phyloP scores from a whole-genome alignment of 2,888 invertebrate species.

The Laspeyria flexula region DNA sequence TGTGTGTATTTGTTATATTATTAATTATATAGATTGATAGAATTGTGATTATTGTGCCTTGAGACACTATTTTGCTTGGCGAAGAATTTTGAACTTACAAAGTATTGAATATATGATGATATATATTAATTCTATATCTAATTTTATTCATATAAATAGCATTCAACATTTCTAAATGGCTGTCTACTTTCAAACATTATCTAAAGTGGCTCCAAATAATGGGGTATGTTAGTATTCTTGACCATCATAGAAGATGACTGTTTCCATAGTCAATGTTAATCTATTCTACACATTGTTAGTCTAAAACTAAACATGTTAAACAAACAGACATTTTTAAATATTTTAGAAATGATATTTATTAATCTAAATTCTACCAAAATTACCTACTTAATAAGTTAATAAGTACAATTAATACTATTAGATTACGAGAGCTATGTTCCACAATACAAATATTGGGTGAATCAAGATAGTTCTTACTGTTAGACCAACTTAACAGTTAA shows the following conservation, averaged over 20 bases:
- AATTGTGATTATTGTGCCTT: slow-evolving; percentile 66
- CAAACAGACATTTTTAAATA: slow-evolving; percentile 84
- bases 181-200: slow-evolving; percentile 68
- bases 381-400: slow-evolving; percentile 78
- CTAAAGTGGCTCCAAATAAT: slow-evolving; percentile 65
- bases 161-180: slow-evolving; percentile 67
- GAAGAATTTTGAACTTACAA: slow-evolving; percentile 66
- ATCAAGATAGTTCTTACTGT: slow-evolving; percentile 64
- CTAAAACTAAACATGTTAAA: slow-evolving; percentile 86
- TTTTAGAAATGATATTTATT: slow-evolving; percentile 84
- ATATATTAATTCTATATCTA: slow-evolving; percentile 59
- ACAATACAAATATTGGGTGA: slow-evolving; percentile 61
- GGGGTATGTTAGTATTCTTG: slow-evolving; percentile 77
- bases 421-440: slow-evolving; percentile 74
- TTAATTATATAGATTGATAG: slow-evolving; percentile 52
- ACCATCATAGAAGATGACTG: slow-evolving; percentile 60
- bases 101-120: slow-evolving; percentile 61
- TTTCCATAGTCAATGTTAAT: slow-evolving; percentile 73
- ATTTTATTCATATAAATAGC: slow-evolving; percentile 64
- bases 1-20: slow-evolving; percentile 57
- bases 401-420: slow-evolving; percentile 81
- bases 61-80: slow-evolving; percentile 87
- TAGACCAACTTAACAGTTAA: slow-evolving; percentile 62
- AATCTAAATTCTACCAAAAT: slow-evolving; percentile 79
- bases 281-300: slow-evolving; percentile 85